Evolutionary conservation across 35 echinoderm and acorn worm species (phyloP), one percentile per base, ranked within the genome.

Genomic region (Stichopus chloronotus): DNA sequence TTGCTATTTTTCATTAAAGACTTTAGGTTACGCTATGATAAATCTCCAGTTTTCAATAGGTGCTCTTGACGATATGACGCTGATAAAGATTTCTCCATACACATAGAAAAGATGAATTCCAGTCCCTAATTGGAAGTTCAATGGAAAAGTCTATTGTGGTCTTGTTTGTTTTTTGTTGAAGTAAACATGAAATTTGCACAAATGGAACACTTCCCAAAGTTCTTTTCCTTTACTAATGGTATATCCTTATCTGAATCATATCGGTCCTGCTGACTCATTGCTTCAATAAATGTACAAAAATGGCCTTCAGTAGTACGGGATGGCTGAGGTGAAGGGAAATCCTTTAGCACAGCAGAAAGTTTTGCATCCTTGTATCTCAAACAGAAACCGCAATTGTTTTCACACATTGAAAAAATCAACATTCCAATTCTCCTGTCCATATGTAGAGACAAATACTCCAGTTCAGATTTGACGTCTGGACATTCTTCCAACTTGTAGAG

Each of bases 131-230:
- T 71, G n/a, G 65, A 71, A 71, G 65, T 71, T 71, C 65, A 11
- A 71, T 71, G 65, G 65, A 71, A 71, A 71, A 71, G 65, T 71
- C 65, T 71, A 11, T 71, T 71, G 65, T 71, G 65, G 65, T 71
- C 65, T n/a, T 71, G 65, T n/a, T 71, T 71, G 65, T 71, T n/a
- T 71, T 71, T 71, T 71, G 65, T 71, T 71, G 65, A 71, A n/a
- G 65, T 71, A 71, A 71, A 71, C n/a, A 71, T 71, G 4, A 71
- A 71, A 71, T 71, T 71, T 13, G 65, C 65, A 71, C 65, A 71
- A 4, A 71, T 71, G 11, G 65, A 71, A 71, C 65, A 71, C 65
- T 71, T 71, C n/a, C 65, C 65, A 71, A 71, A 71, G 65, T 71
- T 71, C 65, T 71, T 71, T 71, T 71, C 65, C 65, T 13, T 71